phyloP scores from a whole-genome alignment of 1,140 invertebrate species.

The Copidosoma floridanum region DNA sequence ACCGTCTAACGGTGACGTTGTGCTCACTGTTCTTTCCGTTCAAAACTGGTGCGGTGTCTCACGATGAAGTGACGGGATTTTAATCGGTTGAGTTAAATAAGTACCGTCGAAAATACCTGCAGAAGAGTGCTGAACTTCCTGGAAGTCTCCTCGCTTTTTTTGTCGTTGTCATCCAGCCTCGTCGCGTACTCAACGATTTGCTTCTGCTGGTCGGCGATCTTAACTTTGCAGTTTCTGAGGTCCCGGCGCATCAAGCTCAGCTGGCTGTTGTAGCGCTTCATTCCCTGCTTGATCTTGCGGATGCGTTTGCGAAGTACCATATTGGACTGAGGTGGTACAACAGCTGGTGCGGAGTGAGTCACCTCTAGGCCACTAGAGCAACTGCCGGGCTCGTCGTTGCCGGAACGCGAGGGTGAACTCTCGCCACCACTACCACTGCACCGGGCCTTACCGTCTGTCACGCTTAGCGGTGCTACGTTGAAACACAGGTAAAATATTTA shows the following conservation, averaged over 20 bases:
- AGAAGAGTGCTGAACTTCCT: conserved; percentile 83
- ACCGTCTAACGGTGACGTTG: too few species aligned
- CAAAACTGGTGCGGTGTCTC: too few species aligned
- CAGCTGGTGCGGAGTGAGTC: conserved; percentile 42
- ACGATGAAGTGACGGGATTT: too few species aligned
- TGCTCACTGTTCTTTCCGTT: too few species aligned
- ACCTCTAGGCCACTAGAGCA: conserved; percentile 50
- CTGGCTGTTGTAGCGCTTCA: conserved; percentile 83
- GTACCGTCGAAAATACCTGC: conserved; percentile 66
- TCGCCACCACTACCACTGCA: conserved; percentile 49
- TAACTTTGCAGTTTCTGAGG: conserved; percentile 73
- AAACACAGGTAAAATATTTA: conserved; percentile 65
- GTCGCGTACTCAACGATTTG: conserved; percentile 79
- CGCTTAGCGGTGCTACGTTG: conserved; percentile 61
- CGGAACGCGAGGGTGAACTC: conserved; percentile 46
- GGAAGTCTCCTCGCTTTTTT: conserved; percentile 85
- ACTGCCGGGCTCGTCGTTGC: conserved; percentile 49
- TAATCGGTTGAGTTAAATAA: too few species aligned
- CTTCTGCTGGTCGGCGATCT: conserved; percentile 78
- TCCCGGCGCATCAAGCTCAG: conserved; percentile 73
- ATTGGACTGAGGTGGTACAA: conserved; percentile 73
- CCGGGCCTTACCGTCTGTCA: conserved; percentile 49
- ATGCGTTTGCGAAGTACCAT: conserved; percentile 82
- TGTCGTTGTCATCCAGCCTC: conserved; percentile 81
- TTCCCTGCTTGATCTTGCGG: conserved; percentile 81